These are phyloP conservation scores for Alaudala cheleensis DNA, from an alignment of 2,113 vertebrate genomes.

Conservation along the genomic window DNA sequence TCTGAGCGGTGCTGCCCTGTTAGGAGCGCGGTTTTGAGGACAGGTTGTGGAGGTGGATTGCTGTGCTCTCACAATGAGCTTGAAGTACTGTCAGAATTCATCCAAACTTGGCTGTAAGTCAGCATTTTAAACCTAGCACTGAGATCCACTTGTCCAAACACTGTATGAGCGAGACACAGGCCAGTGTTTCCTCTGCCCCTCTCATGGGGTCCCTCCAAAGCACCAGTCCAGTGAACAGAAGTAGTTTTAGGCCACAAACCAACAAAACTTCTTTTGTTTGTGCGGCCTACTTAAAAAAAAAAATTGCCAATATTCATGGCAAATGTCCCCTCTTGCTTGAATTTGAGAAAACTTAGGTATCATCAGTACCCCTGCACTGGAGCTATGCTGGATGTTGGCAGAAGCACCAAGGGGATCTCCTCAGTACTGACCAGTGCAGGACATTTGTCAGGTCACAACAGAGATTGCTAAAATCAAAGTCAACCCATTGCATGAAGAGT, in stretches of 20 bases:
- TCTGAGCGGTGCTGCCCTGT: rapidly evolving
- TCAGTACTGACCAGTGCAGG: not conserved
- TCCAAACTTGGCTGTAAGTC: not conserved
- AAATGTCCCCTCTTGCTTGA: not conserved
- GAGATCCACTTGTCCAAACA: rapidly evolving
- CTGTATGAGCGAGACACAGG: rapidly evolving
- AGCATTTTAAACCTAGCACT: not conserved
- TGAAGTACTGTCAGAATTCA: not conserved
- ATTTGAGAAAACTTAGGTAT: not conserved
- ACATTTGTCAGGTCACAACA: not conserved
- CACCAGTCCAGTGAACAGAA: not conserved
- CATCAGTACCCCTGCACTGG: not conserved
- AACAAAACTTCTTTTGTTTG: not conserved
- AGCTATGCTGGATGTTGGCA: not conserved
- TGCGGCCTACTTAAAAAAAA: not conserved
- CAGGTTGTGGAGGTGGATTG: not conserved
- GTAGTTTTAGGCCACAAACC: not conserved
- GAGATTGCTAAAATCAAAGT: not conserved
- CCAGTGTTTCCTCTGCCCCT: not conserved
- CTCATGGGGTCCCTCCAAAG: not conserved
- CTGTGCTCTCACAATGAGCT: rapidly evolving
- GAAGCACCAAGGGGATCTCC: not conserved
- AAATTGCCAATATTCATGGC: rapidly evolving
- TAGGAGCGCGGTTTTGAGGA: not conserved
- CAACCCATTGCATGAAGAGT: not conserved